Base-by-base conservation (phyloP, 2,797 vertebrate genomes). In the Spinus olivaceus region DNA sequence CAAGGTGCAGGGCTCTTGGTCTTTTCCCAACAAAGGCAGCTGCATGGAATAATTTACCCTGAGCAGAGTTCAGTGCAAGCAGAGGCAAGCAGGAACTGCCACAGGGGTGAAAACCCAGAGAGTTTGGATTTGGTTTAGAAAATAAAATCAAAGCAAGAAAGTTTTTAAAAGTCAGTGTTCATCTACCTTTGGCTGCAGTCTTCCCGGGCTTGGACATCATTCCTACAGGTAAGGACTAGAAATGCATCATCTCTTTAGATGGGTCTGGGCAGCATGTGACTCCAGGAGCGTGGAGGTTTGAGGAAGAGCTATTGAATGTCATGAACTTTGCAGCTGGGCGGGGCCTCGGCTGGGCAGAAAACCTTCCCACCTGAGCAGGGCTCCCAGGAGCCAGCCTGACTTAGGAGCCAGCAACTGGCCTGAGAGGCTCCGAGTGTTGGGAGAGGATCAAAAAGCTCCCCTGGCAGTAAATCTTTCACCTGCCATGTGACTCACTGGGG, bases 391-490 rank as follows among this genome's bases (percentile, higher is more conserved):
- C 72, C 96, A 77, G 82, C 65, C 81, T 92, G 90, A 57, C 94
- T 56, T 70, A 39, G 90, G 84, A 96, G 49, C 82, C 76, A 70
- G 78, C 56, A 66, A 72, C 85, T 65, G 91, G 82, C 20, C 92
- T 56, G 71, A 87, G 82, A 69, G 91, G 60, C 88, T 96, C 86
- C n/a, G 1, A 88, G 90, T 77, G 83, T 25, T 92, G 91, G 92
- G 91, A 86, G 63, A 94, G 91, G 96, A 97, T 97, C 97, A 97
- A 97, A 97, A 96, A 95, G 93, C 79, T 94, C 76, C 71, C 65
- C 78, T 81, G 79, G 91, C 81, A 95, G 95, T 97, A 97, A 97
- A 97, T 97, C 96, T 97, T 96, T 96, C 94, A 91, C 96, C 94
- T 97, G 96, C 92, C 93, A 92, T 94, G 86, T 96, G 95, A 89